phyloP scores from a whole-genome alignment of 2,797 vertebrate species.

The Hemitrygon akajei region DNA sequence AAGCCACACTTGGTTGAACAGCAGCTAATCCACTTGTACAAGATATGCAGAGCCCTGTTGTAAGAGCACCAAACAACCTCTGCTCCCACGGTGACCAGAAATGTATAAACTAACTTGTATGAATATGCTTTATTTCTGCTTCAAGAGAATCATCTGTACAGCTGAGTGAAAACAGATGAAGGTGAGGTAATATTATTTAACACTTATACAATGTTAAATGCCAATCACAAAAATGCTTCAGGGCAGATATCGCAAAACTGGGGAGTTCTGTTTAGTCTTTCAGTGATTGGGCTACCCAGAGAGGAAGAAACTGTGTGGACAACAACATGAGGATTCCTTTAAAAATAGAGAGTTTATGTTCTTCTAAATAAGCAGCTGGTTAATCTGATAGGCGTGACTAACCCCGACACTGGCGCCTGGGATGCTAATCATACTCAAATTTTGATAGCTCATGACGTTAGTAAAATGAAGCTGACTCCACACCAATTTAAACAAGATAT shows the following conservation, averaged over 20 bases:
- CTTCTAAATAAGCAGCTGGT: neutral
- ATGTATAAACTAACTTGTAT: neutral
- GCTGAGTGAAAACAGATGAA: neutral
- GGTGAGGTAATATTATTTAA: neutral
- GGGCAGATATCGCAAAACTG: neutral
- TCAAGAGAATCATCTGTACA: neutral
- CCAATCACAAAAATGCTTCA: neutral
- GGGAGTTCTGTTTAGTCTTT: neutral
- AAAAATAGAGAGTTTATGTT: neutral
- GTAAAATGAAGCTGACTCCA: neutral
- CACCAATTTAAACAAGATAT: too few species aligned
- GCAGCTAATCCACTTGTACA: neutral
- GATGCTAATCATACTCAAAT: neutral
- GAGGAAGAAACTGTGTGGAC: neutral
- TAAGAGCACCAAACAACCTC: neutral
- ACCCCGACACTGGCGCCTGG: neutral
- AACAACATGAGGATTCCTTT: neutral
- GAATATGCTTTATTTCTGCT: neutral
- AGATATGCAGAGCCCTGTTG: neutral
- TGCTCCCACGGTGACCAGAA: neutral
- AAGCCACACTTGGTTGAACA: neutral
- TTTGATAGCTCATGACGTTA: neutral
- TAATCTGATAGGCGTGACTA: neutral
- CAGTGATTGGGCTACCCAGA: neutral
- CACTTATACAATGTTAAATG: neutral